Evolutionary conservation across 1,140 invertebrate species (phyloP), one percentile per base, ranked within the genome.

Genomic region (Temnothorax longispinosus): DNA sequence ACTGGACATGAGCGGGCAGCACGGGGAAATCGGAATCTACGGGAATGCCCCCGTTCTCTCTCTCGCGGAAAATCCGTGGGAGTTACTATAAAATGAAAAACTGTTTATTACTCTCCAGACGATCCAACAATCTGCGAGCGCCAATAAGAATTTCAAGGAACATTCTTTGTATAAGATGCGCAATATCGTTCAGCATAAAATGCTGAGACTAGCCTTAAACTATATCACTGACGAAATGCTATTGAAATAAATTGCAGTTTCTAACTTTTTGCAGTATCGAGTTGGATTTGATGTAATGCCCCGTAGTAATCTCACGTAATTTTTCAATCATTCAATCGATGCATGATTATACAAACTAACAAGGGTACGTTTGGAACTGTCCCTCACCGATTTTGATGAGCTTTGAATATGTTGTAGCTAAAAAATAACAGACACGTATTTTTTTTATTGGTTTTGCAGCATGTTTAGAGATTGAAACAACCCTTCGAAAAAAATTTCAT

Each of bases 11-110:
- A 47, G 8, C 60, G 7, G 41, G 41, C n/a, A 67, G 35, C 41
- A 62, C 65, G 65, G 27, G 21, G 5, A 18, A 74, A 82, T 72
- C 65, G 21, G 38, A 18, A 82, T 80, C 67, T 52, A 80, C 67
- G 76, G 21, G 58, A 60, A 35, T 60, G 15, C 3, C 6, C 4
- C 44, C 44, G 47, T 21, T 21, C 47, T 67, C 18, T 67, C 18
- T 47, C 65, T 15, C 41, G 62, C n/a, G 47, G n/a, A 80, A 67
- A 67, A 80, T 80, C 77, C 47, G 13, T 27, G 47, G 15, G 13
- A 80, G 64, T 56, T 54, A 41, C 62, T 67, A 41, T 50, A 67
- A 54, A 65, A 65, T 32, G 27, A 13, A 80, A 18, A 27, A 67
- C 62, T 60, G 35, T 67, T 54, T 54, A 54, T 64, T 78, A 64